These are phyloP conservation scores for Oxyscelio sp. DNA, from an alignment of 2,888 invertebrate species.

Conservation along the genomic window DNA sequence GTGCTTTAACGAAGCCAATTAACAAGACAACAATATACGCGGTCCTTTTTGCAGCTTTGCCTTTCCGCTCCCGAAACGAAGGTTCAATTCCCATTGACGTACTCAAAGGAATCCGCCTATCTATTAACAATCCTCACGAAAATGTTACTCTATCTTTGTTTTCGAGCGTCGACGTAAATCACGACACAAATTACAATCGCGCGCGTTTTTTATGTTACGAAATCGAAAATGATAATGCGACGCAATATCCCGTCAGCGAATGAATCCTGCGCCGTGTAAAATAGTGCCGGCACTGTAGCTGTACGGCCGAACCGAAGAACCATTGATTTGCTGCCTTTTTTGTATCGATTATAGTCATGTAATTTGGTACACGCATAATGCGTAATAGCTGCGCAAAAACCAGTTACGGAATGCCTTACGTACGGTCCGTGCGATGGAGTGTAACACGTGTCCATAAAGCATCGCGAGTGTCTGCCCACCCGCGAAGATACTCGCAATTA, in stretches of 20 bases:
- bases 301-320: constrained; percentile 4
- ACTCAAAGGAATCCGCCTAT: too few species aligned
- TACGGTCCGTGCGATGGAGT: constrained; percentile 36
- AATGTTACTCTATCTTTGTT: too few species aligned
- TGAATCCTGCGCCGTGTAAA: constrained; percentile 32
- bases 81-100: too few species aligned
- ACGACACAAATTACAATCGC: constrained; percentile 4
- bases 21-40: constrained; percentile 81
- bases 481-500: constrained; percentile 49
- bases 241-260: constrained; percentile 28
- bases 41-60: background rate
- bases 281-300: constrained; percentile 2
- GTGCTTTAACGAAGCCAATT: constrained; percentile 84
- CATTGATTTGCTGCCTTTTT: constrained; percentile 51
- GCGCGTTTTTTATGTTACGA: constrained; percentile 13
- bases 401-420: constrained; percentile 36
- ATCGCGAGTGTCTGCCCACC: constrained; percentile 40
- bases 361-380: constrained; percentile 51
- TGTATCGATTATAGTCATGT: constrained; percentile 35
- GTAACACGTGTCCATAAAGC: constrained; percentile 39
- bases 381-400: constrained; percentile 41
- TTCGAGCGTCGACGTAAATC: constrained; percentile 26
- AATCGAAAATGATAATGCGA: constrained; percentile 35
- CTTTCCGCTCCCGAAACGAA: background rate
- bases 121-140: too few species aligned